Base-by-base conservation (phyloP, 2,888 invertebrate genomes). In the Chorisops tibialis region DNA sequence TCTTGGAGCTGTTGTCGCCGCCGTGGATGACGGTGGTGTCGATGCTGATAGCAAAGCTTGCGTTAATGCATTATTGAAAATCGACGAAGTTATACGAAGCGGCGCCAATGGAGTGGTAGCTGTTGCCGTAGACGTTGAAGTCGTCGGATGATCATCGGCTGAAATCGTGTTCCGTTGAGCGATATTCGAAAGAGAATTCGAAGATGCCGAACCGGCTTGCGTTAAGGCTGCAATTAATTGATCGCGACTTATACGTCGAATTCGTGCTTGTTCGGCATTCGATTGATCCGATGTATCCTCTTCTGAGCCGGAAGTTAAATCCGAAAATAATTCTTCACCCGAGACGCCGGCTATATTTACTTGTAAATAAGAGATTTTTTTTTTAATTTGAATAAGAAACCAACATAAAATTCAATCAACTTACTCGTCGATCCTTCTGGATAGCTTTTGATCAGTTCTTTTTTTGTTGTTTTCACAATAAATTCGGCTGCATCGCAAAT, bases 1-100 rank as follows among this genome's bases (percentile, higher is more conserved):
- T 12, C 43, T 16, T 19, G 16, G 51, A 4, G 45, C 19, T 5
- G 48, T 5, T 12, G 54, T 3, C n/a, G 16, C 14, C 3, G 19
- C 21, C 4, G 47, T 11, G 6, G 19, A 22, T 4, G 47, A 3
- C 11, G 19, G 47, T 4, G 21, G n/a, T 1, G 73, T 68, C 5
- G 69, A 47, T 12, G 60, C 14, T n/a, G 60, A 50, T 24, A 60
- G 24, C n/a, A 60, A 82, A 3, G 89, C 91, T 68, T 88, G 87
- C 60, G 85, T 83, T 74, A 89, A 85, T 4, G 91, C 92, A 73
- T 86, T 88, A 56, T 84, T 87, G 72, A 93, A 89, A 84, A 91
- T 87, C 73, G 91, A 90, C 1, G 85, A 81, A 0, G 91, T 88
- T 56, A 92, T 90, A 43, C 63, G 63, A 48, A 24, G 41, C 4